A percentile compares a stretch with the other conserved stretches of the same genome.
Conservation (phyloP, 2,797 vertebrate species). For the Thaleichthys pacificus region DNA sequence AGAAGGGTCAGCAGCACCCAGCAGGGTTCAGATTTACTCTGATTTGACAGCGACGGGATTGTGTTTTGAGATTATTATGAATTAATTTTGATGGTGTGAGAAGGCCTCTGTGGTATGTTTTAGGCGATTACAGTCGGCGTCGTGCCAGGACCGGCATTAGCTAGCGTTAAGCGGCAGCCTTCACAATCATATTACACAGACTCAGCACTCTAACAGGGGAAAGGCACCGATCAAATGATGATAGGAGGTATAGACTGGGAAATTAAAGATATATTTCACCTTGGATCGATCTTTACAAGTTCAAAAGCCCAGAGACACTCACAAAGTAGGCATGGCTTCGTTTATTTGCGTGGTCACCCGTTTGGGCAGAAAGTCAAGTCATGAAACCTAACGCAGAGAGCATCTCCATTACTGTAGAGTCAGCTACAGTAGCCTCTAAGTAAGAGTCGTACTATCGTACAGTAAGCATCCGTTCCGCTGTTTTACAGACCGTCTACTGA, state of each 20-base stretch:
- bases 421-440: no score
- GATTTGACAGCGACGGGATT: no score
- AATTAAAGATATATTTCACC: background rate
- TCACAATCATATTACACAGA: background rate
- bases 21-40: background rate
- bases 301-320: no score
- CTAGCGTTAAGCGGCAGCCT: background rate
- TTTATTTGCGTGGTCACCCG: no score
- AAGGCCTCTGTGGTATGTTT: background rate
- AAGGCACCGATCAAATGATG: background rate
- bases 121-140: background rate
- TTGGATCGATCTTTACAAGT: no score
- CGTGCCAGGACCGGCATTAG: constrained; percentile 5
- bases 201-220: background rate
- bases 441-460: no score
- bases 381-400: no score
- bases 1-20: background rate
- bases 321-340: no score
- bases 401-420: no score
- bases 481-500: no score
- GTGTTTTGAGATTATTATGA: background rate
- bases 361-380: no score
- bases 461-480: no score
- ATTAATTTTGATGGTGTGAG: background rate
- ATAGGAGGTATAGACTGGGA: background rate